Evolutionary conservation across 1,140 invertebrate species (phyloP).

Genomic region (Tetraneura akinire): DNA sequence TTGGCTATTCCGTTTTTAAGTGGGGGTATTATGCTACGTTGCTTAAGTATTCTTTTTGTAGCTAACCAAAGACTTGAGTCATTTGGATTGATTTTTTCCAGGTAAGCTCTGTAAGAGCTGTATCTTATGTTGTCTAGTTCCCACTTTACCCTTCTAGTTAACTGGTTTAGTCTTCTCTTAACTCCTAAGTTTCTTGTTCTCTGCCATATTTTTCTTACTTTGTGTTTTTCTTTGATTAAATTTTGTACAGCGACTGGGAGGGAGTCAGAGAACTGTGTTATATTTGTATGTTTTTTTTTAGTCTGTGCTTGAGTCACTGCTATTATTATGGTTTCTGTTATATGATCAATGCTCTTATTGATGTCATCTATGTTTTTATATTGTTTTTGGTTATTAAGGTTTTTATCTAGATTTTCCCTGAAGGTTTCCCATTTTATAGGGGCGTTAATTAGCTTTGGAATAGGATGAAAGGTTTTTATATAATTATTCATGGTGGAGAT

Average conservation of each 20-base stretch:
- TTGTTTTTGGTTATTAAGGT: neutral
- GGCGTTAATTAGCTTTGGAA: no score
- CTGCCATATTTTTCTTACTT: neutral
- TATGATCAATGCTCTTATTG: neutral
- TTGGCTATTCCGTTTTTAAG: neutral
- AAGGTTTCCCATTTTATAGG: conserved; percentile 5
- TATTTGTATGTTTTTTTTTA: neutral
- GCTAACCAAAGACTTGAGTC: neutral
- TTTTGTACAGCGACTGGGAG: neutral
- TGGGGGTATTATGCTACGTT: no score
- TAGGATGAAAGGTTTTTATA: no score
- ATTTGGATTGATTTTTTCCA: neutral
- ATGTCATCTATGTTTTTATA: conserved; percentile 15
- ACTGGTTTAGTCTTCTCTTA: neutral
- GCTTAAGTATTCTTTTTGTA: neutral
- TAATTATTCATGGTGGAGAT: no score
- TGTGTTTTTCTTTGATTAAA: no score
- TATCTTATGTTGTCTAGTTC: neutral
- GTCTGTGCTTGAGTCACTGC: neutral
- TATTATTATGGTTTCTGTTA: neutral
- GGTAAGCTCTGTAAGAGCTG: neutral
- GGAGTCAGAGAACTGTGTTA: neutral
- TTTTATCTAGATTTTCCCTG: conserved; percentile 11
- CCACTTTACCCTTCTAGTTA: conserved; percentile 4
- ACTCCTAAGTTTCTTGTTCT: neutral